Evolutionary conservation across 2,888 invertebrate species (phyloP).

Genomic region (Falcaria lacertinaria): DNA sequence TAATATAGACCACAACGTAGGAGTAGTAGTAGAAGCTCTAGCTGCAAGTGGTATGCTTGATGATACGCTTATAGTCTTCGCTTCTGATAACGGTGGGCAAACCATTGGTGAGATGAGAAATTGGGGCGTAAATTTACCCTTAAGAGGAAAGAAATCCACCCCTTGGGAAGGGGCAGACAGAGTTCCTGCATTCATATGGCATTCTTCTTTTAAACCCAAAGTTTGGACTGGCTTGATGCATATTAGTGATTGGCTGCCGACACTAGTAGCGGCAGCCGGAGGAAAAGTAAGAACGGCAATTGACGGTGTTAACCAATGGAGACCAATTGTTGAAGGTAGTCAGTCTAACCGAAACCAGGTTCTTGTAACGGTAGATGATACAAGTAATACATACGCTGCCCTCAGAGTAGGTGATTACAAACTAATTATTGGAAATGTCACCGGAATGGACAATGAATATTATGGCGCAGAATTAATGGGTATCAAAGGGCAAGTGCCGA

Average conservation of each 20-base stretch:
- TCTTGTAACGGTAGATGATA: slow-evolving; percentile 79
- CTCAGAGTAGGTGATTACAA: slow-evolving; percentile 82
- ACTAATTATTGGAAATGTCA: slow-evolving; percentile 79
- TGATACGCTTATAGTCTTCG: slow-evolving; percentile 91
- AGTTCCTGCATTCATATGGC: slow-evolving; percentile 87
- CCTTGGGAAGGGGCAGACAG: slow-evolving; percentile 93
- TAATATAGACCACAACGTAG: slow-evolving; percentile 90
- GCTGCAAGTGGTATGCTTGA: slow-evolving; percentile 84
- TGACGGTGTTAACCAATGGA: slow-evolving; percentile 86
- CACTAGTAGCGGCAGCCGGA: slow-evolving; percentile 74
- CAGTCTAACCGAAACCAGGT: slow-evolving; percentile 76
- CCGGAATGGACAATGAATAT: slow-evolving; percentile 54
- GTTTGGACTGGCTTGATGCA: slow-evolving; percentile 84
- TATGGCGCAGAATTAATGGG: slow-evolving; percentile 54
- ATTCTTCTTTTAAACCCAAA: slow-evolving; percentile 78
- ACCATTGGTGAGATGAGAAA: slow-evolving; percentile 87
- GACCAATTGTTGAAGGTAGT: slow-evolving; percentile 73
- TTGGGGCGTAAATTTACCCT: slow-evolving; percentile 87
- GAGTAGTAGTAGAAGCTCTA: slow-evolving; percentile 85
- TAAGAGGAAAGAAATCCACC: slow-evolving; percentile 89
- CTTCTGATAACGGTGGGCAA: slow-evolving; percentile 94
- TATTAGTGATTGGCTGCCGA: slow-evolving; percentile 91
- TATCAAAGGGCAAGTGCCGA: slow-evolving; percentile 46
- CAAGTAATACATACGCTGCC: slow-evolving; percentile 75
- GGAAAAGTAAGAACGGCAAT: slow-evolving; percentile 54